Conservation (phyloP, 2,888 invertebrate species). For the Nomada ferruginata region DNA sequence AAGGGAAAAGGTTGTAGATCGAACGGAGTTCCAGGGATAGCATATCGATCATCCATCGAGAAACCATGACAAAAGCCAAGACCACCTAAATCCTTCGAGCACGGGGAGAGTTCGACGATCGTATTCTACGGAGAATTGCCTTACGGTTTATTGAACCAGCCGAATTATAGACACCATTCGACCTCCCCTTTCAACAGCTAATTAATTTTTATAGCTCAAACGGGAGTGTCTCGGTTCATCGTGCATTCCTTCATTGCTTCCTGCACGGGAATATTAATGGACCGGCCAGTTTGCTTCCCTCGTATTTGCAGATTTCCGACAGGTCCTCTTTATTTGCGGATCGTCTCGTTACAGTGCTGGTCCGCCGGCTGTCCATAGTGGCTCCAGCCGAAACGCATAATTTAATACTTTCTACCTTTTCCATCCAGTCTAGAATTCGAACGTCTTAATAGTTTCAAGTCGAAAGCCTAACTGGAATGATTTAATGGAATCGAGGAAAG, state of each 20-base stretch:
- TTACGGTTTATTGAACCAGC: slow-evolving; percentile 20
- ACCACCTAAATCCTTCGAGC: slow-evolving; percentile 10
- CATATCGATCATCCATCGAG: slow-evolving; percentile 66
- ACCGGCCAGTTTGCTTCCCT: slow-evolving; percentile 36
- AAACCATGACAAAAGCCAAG: slow-evolving; percentile 57
- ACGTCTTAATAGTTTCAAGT: background rate
- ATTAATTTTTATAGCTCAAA: slow-evolving; percentile 78
- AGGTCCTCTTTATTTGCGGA: slow-evolving; percentile 50
- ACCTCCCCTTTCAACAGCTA: slow-evolving; percentile 66
- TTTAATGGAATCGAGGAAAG: background rate
- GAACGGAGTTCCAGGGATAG: background rate
- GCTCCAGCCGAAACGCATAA: background rate
- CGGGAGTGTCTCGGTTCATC: slow-evolving; percentile 29
- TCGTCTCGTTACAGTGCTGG: slow-evolving; percentile 38
- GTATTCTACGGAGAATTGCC: slow-evolving; percentile 11
- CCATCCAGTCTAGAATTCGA: background rate
- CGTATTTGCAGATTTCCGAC: slow-evolving; percentile 46
- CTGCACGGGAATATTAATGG: slow-evolving; percentile 57
- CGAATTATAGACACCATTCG: slow-evolving; percentile 37
- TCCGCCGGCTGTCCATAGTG: background rate
- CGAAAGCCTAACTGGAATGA: background rate
- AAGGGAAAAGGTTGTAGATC: slow-evolving; percentile 8
- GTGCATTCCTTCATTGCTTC: slow-evolving; percentile 64
- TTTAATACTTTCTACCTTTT: slow-evolving; percentile 16
- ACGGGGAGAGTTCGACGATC: slow-evolving; percentile 25